Evolutionary conservation across 2,113 vertebrate genomes (phyloP).

Genomic region (Struthio camelus): DNA sequence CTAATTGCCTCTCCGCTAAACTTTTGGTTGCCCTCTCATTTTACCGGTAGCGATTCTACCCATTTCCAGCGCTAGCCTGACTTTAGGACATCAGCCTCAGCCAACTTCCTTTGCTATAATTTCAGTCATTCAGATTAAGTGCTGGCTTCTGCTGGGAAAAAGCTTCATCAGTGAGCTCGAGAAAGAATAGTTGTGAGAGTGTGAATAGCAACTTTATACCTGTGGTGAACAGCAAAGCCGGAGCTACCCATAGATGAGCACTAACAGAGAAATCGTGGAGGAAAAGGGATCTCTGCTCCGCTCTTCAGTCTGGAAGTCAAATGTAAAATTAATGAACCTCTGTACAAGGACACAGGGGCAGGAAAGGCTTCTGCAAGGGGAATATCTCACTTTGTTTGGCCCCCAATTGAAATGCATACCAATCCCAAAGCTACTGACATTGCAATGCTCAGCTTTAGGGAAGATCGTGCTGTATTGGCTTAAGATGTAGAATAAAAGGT

Average conservation of each 20-base stretch:
- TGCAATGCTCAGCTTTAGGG: background rate
- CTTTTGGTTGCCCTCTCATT: too few relatives aligned
- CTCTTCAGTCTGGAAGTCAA: background rate
- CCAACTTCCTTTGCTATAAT: background rate
- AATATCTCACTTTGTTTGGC: background rate
- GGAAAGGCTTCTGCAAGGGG: background rate
- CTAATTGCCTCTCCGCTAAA: background rate
- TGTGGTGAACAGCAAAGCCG: background rate
- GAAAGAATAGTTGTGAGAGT: background rate
- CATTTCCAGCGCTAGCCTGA: too few relatives aligned
- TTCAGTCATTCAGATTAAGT: background rate
- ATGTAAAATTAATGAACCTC: background rate
- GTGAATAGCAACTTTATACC: background rate
- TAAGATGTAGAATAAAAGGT: background rate
- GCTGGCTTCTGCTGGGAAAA: background rate
- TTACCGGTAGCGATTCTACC: background rate
- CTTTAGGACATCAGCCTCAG: background rate
- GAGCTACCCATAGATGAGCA: background rate
- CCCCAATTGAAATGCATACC: fast-evolving
- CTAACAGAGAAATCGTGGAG: background rate
- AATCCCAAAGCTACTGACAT: background rate
- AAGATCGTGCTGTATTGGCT: background rate
- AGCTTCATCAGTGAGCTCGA: background rate
- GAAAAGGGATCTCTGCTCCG: background rate
- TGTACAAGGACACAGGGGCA: background rate